Evolutionary conservation across 1,140 invertebrate genomes (phyloP).

Genomic region (Propsilocerus akamusi): DNA sequence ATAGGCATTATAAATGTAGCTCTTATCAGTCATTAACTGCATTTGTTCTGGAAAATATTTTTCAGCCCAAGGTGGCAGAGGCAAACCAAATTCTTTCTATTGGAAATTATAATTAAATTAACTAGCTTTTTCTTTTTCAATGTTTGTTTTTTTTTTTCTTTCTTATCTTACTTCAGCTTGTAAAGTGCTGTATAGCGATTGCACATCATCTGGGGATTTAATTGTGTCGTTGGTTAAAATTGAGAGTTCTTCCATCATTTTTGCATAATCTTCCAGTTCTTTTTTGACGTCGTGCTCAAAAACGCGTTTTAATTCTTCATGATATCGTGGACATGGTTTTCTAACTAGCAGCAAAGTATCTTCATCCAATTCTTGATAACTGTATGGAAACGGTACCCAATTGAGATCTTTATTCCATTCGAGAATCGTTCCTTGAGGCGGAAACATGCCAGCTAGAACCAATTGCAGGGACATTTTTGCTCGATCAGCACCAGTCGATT

Average conservation of each 20-base stretch:
- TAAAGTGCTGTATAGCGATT: constrained; percentile 40
- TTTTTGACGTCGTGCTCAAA: constrained; percentile 27
- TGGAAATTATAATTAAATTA: too few species aligned
- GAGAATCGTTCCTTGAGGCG: constrained; percentile 34
- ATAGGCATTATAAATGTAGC: constrained; percentile 37
- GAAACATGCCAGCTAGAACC: constrained; percentile 49
- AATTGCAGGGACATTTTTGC: constrained; percentile 54
- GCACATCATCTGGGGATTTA: constrained; percentile 37
- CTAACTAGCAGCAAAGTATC: constrained; percentile 40
- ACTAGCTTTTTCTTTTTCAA: too few species aligned
- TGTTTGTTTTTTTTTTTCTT: too few species aligned
- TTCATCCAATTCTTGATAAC: constrained; percentile 34
- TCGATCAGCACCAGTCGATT: constrained; percentile 51
- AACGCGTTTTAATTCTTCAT: constrained; percentile 30
- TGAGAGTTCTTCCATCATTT: constrained; percentile 32
- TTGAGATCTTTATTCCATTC: constrained; percentile 36
- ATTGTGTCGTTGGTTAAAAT: constrained; percentile 32
- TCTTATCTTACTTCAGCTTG: constrained; percentile 45
- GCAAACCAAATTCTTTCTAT: constrained; percentile 33
- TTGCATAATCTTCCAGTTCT: constrained; percentile 27
- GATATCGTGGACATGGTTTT: constrained; percentile 34
- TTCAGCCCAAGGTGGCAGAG: constrained; percentile 39
- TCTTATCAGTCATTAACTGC: constrained; percentile 30
- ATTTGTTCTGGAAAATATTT: constrained; percentile 39
- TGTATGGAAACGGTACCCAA: constrained; percentile 62